Conservation (phyloP, 2,113 vertebrate species). For the Pedetes capensis region DNA sequence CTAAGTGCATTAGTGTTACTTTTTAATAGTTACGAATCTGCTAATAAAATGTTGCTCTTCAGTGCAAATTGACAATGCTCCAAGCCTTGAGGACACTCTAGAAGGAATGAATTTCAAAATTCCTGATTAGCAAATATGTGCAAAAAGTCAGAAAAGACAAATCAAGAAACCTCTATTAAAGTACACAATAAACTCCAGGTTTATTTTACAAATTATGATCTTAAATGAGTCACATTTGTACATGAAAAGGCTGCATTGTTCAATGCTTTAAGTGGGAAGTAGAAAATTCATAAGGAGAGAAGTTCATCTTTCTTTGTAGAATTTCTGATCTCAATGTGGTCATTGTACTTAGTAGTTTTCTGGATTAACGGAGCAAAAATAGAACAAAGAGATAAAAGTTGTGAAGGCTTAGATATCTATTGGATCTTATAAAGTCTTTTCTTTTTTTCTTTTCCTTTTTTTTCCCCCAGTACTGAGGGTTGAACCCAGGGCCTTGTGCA, state of each 20-base stretch:
- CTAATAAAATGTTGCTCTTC: constrained; percentile 56
- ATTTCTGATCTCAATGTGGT: neutral
- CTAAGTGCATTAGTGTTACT: constrained; percentile 72
- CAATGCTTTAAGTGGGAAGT: neutral
- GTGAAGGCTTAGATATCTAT: neutral
- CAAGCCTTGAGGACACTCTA: neutral
- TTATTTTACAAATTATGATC: neutral
- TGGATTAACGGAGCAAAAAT: constrained; percentile 15
- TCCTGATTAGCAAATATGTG: constrained; percentile 25
- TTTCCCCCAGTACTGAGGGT: no score
- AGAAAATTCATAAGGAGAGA: neutral
- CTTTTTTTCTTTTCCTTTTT: no score
- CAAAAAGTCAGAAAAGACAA: constrained; percentile 54
- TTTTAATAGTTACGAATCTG: constrained; percentile 69
- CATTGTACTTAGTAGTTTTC: neutral
- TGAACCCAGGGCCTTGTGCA: no score
- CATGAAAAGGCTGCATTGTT: neutral
- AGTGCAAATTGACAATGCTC: neutral
- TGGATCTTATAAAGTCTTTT: neutral
- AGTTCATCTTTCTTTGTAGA: neutral
- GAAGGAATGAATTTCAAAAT: constrained; percentile 56
- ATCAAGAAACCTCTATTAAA: constrained; percentile 9
- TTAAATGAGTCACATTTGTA: neutral
- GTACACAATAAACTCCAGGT: neutral
- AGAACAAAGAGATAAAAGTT: neutral